Evolutionary conservation across 37 sponge, comb jelly and placozoan species (phyloP).

Genomic region (Aplysina aerophoba): DNA sequence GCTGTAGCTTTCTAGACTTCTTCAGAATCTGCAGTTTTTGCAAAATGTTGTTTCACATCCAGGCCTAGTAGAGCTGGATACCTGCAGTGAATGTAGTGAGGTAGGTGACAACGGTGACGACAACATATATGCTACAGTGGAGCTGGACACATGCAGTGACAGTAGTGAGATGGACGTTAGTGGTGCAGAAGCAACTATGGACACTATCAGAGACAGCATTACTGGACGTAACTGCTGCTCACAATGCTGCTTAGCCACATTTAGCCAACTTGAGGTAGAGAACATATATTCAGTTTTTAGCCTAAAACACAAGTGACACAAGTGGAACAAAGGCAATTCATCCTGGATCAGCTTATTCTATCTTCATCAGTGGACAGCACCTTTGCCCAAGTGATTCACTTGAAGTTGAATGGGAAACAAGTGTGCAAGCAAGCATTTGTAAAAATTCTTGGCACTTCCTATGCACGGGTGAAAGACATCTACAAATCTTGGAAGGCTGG

Average conservation of each 20-base stretch:
- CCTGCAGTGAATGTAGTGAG: constrained; percentile 23
- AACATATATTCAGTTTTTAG: constrained; percentile 3
- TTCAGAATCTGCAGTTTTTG: no score
- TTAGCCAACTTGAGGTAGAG: background rate
- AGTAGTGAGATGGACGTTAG: background rate
- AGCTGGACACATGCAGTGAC: constrained; percentile 20
- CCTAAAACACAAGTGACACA: background rate
- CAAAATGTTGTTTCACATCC: no score
- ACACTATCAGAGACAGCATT: no score
- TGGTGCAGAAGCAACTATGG: background rate
- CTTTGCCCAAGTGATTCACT: background rate
- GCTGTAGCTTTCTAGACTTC: no score
- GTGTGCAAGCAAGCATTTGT: constrained; percentile 19
- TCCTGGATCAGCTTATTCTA: constrained; percentile 10
- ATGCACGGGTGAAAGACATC: background rate
- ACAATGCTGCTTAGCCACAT: constrained; percentile 2
- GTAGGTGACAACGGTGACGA: no score
- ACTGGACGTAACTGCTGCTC: background rate
- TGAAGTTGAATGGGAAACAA: background rate
- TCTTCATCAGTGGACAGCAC: background rate
- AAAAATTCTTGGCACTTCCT: background rate
- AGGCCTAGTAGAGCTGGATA: constrained; percentile 25
- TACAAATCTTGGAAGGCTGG: constrained; percentile 1
- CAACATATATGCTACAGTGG: no score
- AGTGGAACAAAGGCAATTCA: constrained; percentile 1